Percentiles rank a stretch among this genome's conserved stretches.
phyloP scores from a whole-genome alignment of 2,113 vertebrate genomes.

The human region DNA sequence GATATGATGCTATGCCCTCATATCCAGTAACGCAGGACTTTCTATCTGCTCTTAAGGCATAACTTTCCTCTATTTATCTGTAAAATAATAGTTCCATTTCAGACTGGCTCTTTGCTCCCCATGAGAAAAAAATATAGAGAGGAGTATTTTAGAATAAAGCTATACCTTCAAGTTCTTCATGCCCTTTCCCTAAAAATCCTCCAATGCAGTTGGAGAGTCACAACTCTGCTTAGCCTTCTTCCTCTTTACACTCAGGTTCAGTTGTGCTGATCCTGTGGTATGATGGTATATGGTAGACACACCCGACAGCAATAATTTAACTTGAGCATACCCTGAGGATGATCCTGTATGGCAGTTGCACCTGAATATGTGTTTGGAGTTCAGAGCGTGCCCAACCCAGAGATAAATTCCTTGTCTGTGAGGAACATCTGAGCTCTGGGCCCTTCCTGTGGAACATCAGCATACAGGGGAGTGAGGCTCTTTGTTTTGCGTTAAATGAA shows the following conservation, averaged over 20 bases:
- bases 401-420: no score
- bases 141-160: not conserved
- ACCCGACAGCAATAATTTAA: no score
- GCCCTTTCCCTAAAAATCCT: conserved; percentile 53
- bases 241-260: not conserved
- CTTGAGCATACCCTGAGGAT: no score
- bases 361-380: no score
- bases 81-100: conserved; percentile 41
- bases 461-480: no score
- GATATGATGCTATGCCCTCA: not conserved
- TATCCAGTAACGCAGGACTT: not conserved
- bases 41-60: not conserved
- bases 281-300: not conserved
- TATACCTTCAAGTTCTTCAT: conserved; percentile 46
- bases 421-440: no score
- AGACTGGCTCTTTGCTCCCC: not conserved
- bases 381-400: no score
- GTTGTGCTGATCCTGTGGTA: not conserved
- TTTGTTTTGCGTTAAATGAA: no score
- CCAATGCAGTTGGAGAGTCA: not conserved
- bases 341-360: no score
- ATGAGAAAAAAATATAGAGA: conserved; percentile 9
- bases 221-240: conserved; percentile 55
- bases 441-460: no score
- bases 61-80: conserved; percentile 10